Percentiles rank a stretch among this genome's conserved stretches.
phyloP scores from a whole-genome alignment of 2,888 invertebrate species.

The Anodontia alba region DNA sequence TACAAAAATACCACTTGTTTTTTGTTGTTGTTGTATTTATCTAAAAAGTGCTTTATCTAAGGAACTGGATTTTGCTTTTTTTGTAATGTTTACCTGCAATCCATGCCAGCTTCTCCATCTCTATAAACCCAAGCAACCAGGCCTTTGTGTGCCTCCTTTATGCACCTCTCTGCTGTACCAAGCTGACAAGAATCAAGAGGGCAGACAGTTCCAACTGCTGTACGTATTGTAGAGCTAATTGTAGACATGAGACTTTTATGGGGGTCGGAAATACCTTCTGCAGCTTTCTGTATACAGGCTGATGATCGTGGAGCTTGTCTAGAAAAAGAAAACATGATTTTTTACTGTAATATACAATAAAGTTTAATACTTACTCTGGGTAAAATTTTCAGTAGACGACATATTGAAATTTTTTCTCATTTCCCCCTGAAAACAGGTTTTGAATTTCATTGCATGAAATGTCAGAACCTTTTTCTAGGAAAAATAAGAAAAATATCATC shows the following conservation, averaged over 20 bases:
- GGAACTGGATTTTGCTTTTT: too few relatives aligned
- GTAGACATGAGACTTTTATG: conserved; percentile 37
- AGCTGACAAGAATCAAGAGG: conserved; percentile 45
- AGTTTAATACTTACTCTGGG: neutral
- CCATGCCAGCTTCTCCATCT: conserved; percentile 28
- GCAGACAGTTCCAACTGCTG: conserved; percentile 27
- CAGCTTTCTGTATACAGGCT: conserved; percentile 44
- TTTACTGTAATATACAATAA: neutral
- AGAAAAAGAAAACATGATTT: neutral
- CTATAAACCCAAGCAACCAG: conserved; percentile 30
- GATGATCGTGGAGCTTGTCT: conserved; percentile 47
- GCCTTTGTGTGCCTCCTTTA: conserved; percentile 27
- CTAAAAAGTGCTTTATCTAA: too few relatives aligned
- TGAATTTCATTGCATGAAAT: too few relatives aligned
- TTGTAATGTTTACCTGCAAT: conserved; percentile 56
- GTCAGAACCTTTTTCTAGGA: too few relatives aligned
- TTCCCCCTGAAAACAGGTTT: neutral
- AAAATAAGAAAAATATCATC: too few relatives aligned
- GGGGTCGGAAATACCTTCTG: conserved; percentile 27
- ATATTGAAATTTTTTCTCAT: too few relatives aligned
- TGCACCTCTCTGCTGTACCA: conserved; percentile 49
- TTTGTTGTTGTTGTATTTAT: too few relatives aligned
- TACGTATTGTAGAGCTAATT: conserved; percentile 34
- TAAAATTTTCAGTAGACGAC: too few relatives aligned
- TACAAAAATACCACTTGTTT: too few relatives aligned